These are phyloP conservation scores for Globia sparganii DNA, from an alignment of 2,888 invertebrate species.

Conservation along the genomic window DNA sequence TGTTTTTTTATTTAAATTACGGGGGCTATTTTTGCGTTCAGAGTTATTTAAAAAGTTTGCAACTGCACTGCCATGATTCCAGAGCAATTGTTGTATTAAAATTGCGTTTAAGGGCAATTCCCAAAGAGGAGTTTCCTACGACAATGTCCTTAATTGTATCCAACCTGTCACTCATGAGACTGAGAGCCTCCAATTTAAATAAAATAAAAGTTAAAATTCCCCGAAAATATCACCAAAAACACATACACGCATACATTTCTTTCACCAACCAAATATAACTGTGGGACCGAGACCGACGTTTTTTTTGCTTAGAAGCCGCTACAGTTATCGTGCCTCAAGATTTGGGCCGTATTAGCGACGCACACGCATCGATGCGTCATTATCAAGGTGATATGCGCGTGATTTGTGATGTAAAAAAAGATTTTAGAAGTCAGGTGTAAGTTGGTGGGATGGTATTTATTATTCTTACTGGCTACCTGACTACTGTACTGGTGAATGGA, in stretches of 20 bases:
- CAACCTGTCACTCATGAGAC: too few species aligned
- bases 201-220: neutral
- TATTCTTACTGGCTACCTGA: slow-evolving; percentile 24
- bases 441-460: slow-evolving; percentile 30
- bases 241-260: slow-evolving; percentile 52
- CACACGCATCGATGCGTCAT: slow-evolving; percentile 65
- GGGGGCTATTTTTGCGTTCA: neutral
- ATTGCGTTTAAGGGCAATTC: neutral
- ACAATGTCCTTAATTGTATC: neutral
- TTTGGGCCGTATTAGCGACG: slow-evolving; percentile 62
- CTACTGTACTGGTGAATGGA: neutral
- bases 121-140: neutral
- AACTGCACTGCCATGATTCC: slow-evolving; percentile 5
- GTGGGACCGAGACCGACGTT: slow-evolving; percentile 38
- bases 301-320: slow-evolving; percentile 63
- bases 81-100: neutral
- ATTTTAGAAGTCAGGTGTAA: slow-evolving; percentile 51
- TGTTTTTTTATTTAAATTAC: slow-evolving; percentile 23
- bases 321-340: slow-evolving; percentile 63
- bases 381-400: slow-evolving; percentile 62
- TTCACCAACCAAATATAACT: slow-evolving; percentile 42
- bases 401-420: slow-evolving; percentile 58
- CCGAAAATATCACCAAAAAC: slow-evolving; percentile 28
- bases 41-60: slow-evolving; percentile 13
- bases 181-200: too few species aligned